Conservation (phyloP, 2,888 invertebrate genomes). For the Notodonta ziczac region DNA sequence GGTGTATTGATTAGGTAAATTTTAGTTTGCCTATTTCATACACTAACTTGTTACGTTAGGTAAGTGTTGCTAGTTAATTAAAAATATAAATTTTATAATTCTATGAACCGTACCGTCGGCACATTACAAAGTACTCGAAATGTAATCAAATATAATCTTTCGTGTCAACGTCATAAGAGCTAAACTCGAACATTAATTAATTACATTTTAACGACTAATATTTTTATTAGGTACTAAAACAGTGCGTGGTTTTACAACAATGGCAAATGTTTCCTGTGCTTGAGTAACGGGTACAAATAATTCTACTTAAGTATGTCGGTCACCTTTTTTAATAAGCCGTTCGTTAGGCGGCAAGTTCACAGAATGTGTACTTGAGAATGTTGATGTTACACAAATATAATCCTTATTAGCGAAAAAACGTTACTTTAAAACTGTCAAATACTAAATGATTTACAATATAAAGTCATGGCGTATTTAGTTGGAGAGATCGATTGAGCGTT, state of each 20-base stretch:
- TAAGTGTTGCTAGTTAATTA: no score
- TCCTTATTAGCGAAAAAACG: background rate
- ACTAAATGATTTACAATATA: no score
- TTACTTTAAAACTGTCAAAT: no score
- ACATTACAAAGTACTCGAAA: constrained; percentile 23
- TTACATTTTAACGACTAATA: constrained; percentile 26
- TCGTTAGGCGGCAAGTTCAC: constrained; percentile 21
- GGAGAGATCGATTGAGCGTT: background rate
- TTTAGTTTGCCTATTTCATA: no score
- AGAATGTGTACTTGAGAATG: constrained; percentile 14
- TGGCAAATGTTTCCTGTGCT: constrained; percentile 68
- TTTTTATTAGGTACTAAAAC: constrained; percentile 44
- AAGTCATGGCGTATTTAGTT: background rate
- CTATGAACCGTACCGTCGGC: constrained; percentile 14
- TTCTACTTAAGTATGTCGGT: constrained; percentile 55
- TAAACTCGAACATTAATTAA: constrained; percentile 27
- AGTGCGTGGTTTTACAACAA: constrained; percentile 63
- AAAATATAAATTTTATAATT: background rate
- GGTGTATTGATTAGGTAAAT: no score
- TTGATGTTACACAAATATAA: background rate
- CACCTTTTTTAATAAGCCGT: constrained; percentile 29
- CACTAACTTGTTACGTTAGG: no score
- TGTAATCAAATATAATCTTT: constrained; percentile 29
- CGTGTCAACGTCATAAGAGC: constrained; percentile 15
- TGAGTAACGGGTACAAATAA: constrained; percentile 61